phyloP scores from a whole-genome alignment of 2,888 invertebrate species.

The Meloe dianella region DNA sequence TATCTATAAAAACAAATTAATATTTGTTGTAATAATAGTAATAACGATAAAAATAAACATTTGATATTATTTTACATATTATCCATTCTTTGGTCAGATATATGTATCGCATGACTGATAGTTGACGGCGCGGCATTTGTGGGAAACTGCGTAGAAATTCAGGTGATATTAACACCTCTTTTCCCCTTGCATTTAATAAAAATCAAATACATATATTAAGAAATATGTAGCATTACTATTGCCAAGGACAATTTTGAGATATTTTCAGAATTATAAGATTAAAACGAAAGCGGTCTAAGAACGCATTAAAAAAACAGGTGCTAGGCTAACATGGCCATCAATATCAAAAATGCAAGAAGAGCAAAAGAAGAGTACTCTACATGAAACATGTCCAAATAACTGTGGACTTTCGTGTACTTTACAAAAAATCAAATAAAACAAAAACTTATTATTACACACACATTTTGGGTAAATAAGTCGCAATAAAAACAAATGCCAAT shows the following conservation, averaged over 20 bases:
- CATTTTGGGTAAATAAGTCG: neutral
- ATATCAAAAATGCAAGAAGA: too few relatives aligned
- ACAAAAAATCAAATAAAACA: neutral
- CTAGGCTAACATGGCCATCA: conserved; percentile 12
- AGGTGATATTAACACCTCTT: conserved; percentile 28
- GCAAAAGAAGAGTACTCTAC: neutral
- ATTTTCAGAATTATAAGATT: conserved; percentile 22
- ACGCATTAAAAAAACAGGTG: conserved; percentile 34
- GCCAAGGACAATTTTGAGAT: conserved; percentile 31
- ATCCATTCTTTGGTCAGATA: neutral
- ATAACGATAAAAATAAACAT: neutral
- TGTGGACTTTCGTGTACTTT: neutral
- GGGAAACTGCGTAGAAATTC: conserved; percentile 34
- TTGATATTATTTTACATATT: neutral
- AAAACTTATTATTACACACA: too few relatives aligned
- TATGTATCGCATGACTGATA: conserved; percentile 6
- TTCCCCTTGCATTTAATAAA: neutral
- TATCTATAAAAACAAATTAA: neutral
- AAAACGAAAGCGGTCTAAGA: conserved; percentile 15
- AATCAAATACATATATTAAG: conserved; percentile 19
- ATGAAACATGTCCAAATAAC: neutral
- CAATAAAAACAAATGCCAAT: neutral
- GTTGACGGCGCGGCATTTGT: conserved; percentile 21
- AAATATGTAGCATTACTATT: conserved; percentile 2
- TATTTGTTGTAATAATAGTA: neutral